phyloP scores from a whole-genome alignment of 1,140 invertebrate genomes.

The Trachymyrmex cornetzi region DNA sequence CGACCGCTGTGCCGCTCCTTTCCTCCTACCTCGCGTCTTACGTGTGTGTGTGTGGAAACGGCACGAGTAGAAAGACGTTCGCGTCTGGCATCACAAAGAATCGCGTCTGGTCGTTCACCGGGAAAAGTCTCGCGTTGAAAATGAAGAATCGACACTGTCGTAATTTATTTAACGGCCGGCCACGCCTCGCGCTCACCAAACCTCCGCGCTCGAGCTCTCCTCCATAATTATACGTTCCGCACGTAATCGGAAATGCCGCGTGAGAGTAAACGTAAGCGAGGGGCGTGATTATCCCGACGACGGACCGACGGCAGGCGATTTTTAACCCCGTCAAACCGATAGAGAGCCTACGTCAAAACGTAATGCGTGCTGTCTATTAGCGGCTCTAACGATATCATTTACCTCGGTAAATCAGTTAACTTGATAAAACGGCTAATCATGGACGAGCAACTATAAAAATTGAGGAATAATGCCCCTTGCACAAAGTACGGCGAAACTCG shows the following conservation, averaged over 20 bases:
- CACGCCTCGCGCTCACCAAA: slow-evolving; percentile 29
- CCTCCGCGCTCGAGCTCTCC: slow-evolving; percentile 4
- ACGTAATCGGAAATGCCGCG: slow-evolving; percentile 50
- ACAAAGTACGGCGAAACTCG: not conserved
- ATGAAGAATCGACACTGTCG: slow-evolving; percentile 52
- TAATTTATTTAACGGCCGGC: slow-evolving; percentile 58
- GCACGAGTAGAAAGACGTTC: slow-evolving; percentile 75
- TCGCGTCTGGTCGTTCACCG: slow-evolving; percentile 45
- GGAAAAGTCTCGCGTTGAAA: slow-evolving; percentile 46
- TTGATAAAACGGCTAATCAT: slow-evolving; percentile 7
- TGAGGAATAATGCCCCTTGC: not conserved
- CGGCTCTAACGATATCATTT: slow-evolving; percentile 47
- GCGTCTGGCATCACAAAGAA: slow-evolving; percentile 79
- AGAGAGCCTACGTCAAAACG: slow-evolving; percentile 25
- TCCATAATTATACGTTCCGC: slow-evolving; percentile 47
- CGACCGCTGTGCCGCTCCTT: slow-evolving; percentile 68
- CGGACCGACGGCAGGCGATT: slow-evolving; percentile 1
- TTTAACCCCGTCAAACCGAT: slow-evolving; percentile 14
- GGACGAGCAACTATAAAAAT: not conserved
- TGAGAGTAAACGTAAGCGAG: slow-evolving; percentile 25
- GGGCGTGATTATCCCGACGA: slow-evolving; percentile 34
- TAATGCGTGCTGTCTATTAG: slow-evolving; percentile 48
- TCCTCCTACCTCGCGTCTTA: slow-evolving; percentile 68
- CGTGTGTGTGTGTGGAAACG: slow-evolving; percentile 47
- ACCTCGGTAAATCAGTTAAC: slow-evolving; percentile 41